Evolutionary conservation across 2,797 vertebrate species (phyloP).

Genomic region (Parotocinclus haroldoi): DNA sequence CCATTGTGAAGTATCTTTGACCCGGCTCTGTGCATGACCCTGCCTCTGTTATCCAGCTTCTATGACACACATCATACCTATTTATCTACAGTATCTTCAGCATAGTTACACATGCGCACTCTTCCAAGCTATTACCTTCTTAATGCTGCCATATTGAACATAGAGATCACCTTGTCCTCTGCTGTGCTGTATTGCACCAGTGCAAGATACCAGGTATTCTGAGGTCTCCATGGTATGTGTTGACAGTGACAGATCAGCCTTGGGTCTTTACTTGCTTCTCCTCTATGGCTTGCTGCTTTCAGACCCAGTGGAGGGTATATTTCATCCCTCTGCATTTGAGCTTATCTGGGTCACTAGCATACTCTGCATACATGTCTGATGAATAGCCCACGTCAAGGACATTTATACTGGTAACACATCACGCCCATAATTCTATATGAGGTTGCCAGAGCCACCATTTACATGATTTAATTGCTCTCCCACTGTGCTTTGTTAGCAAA

Average conservation of each 20-base stretch:
- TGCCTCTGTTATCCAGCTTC: too few species aligned
- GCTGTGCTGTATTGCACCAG: conserved; percentile 28
- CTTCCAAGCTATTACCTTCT: too few species aligned
- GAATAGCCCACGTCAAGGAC: conserved; percentile 32
- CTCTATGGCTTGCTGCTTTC: conserved; percentile 32
- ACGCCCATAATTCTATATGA: conserved; percentile 42
- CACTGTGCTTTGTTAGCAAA: conserved; percentile 28
- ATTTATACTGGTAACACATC: conserved; percentile 50
- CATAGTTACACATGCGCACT: too few species aligned
- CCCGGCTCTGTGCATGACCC: too few species aligned
- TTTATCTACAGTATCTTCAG: too few species aligned
- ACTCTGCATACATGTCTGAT: conserved; percentile 46
- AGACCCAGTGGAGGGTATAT: conserved; percentile 37
- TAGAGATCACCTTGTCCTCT: conserved; percentile 31
- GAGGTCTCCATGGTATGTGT: conserved; percentile 36
- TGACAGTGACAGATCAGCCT: conserved; percentile 58
- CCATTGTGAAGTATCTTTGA: too few species aligned
- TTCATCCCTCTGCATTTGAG: conserved; percentile 49
- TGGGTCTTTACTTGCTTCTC: conserved; percentile 37
- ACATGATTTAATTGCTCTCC: conserved; percentile 43
- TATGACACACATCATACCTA: too few species aligned
- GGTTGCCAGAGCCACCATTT: conserved; percentile 26
- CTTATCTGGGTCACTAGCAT: conserved; percentile 53
- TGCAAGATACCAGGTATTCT: conserved; percentile 38
- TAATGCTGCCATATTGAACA: background rate